Evolutionary conservation across 2,113 vertebrate genomes (phyloP).

Genomic region (Platichthys flesus): DNA sequence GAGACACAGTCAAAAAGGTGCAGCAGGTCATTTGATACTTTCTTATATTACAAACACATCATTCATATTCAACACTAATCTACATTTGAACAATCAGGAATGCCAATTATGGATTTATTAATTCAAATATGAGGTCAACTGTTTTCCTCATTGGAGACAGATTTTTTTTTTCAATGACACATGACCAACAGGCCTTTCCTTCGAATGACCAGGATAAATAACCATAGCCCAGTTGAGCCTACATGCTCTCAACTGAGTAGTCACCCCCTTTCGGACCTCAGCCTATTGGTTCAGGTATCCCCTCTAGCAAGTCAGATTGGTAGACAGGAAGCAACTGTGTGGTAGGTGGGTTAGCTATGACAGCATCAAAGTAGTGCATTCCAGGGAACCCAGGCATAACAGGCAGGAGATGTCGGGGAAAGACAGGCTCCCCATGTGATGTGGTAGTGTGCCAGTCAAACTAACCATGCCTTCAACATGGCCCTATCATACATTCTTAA

Average conservation of each 20-base stretch:
- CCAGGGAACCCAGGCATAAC: constrained; percentile 90
- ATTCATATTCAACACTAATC: neutral
- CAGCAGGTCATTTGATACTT: neutral
- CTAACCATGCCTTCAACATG: constrained; percentile 94
- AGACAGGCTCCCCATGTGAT: constrained; percentile 89
- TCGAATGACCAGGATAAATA: constrained; percentile 20
- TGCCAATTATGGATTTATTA: constrained; percentile 12
- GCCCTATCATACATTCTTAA: constrained; percentile 89
- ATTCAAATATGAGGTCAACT: neutral
- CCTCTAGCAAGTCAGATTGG: constrained; percentile 83
- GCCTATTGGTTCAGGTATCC: constrained; percentile 82
- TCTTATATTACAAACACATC: neutral
- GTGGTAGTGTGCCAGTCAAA: constrained; percentile 93
- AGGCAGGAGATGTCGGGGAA: constrained; percentile 90
- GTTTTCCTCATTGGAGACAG: neutral
- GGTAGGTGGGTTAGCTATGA: constrained; percentile 68
- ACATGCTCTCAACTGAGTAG: constrained; percentile 31
- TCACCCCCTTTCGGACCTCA: constrained; percentile 49
- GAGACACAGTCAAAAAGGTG: constrained; percentile 31
- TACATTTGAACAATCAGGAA: constrained; percentile 2
- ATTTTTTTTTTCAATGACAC: neutral
- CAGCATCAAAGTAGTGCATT: constrained; percentile 88
- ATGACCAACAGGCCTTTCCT: constrained; percentile 2
- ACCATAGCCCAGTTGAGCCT: constrained; percentile 27
- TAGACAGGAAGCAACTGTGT: constrained; percentile 85